Percentiles rank a stretch among this genome's conserved stretches.
Evolutionary conservation across 2,113 vertebrate species (phyloP).

Genomic region (Seriola quinqueradiata): DNA sequence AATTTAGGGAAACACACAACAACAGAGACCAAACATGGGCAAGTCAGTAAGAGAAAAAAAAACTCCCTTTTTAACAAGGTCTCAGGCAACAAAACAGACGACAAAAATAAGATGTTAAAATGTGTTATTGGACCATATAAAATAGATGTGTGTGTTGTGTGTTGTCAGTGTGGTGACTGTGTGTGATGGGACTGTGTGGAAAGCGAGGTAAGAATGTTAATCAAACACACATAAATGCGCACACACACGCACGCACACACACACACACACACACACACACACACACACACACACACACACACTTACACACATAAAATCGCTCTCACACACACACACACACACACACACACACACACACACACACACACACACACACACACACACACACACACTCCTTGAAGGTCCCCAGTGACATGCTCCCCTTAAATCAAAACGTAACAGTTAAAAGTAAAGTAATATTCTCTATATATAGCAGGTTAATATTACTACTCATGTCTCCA

Average conservation of each 20-base stretch:
- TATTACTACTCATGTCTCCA: conserved; percentile 50
- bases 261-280: not conserved
- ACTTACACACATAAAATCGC: not conserved
- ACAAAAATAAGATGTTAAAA: conserved; percentile 21
- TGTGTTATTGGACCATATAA: conserved; percentile 63
- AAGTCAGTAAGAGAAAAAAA: not conserved
- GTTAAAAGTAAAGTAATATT: conserved; percentile 50
- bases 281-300: conserved; percentile 17
- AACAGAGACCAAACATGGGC: conserved; percentile 6
- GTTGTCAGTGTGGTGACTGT: conserved; percentile 21
- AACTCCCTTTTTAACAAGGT: conserved; percentile 55
- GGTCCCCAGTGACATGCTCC: conserved; percentile 55
- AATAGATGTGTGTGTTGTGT: not conserved
- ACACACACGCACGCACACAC: not conserved
- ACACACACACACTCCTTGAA: conserved; percentile 36
- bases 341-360: conserved; percentile 22
- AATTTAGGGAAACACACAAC: conserved; percentile 29
- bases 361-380: conserved; percentile 16
- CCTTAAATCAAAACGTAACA: conserved; percentile 52
- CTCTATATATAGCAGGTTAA: conserved; percentile 33
- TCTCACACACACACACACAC: not conserved
- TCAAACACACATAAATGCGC: conserved; percentile 33
- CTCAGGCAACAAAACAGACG: conserved; percentile 34
- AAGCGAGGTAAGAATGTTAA: conserved; percentile 59
- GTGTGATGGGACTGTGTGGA: conserved; percentile 36